Base-by-base conservation (phyloP, 2,797 vertebrate genomes). In the Anguilla megastoma region DNA sequence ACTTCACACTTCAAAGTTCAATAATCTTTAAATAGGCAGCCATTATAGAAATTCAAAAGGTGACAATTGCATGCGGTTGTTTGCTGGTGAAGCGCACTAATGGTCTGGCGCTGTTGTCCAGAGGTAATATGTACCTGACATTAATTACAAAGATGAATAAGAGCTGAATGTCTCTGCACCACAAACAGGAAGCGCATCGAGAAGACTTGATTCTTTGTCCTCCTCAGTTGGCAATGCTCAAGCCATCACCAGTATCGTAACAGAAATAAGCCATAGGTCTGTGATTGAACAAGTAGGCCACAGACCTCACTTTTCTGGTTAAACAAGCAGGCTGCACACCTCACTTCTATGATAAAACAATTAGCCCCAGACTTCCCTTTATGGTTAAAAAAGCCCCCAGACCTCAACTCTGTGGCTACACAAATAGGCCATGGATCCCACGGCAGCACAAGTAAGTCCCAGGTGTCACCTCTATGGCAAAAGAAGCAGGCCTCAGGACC, bases 51-150 rank as follows among this genome's bases (percentile, higher is more conserved):
- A 48, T 45, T 3, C 45, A 80, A 33, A 45, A 80, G 36, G 36
- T 80, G 14, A 76, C 33, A 76, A 36, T 76, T 76, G 36, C 12
- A 80, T 30, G 8, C 18, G 88, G 50, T 24, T 90, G 12, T 80
- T 85, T 84, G 88, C 86, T 91, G 88, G 85, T 90, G 91, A 91
- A 92, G 90, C 45, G n/a, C 88, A 89, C 86, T 90, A 90, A 89
- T 18, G 79, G 90, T 66, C 56, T 69, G 89, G 0, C 14, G 76
- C 48, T 50, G 89, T 87, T 36, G 83, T 82, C 83, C 84, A 85
- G 87, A 50, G 52, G 85, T 41, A 54, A 86, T 74, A 74, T 87
- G 83, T 84, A 45, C 88, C 84, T 58, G 83, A 9, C 83, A 91
- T 89, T 90, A 89, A 86, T 86, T 88, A 52, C 86, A 69, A 69